Conservation (phyloP, 2,113 vertebrate species). For the Microtus montanus region DNA sequence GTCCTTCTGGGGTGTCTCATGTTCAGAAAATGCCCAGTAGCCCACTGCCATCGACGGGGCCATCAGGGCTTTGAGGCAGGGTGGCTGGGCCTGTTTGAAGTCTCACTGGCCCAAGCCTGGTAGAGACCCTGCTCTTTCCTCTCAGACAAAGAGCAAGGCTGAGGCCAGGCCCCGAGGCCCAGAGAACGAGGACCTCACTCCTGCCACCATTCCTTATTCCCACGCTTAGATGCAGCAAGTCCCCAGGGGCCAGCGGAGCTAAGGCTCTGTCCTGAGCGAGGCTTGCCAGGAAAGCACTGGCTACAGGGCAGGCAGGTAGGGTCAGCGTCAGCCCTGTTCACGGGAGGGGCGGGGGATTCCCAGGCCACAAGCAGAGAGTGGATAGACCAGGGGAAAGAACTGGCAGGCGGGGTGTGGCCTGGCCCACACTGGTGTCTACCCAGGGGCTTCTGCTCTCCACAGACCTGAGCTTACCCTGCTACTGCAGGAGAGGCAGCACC, state of each 20-base stretch:
- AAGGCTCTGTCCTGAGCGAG: background rate
- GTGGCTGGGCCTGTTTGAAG: background rate
- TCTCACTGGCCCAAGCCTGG: background rate
- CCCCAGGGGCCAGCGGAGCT: background rate
- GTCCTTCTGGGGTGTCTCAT: too few relatives aligned
- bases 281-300: background rate
- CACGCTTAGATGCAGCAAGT: background rate
- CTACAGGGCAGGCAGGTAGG: background rate
- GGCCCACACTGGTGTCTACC: too few relatives aligned
- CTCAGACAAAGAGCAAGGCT: conserved; percentile 7
- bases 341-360: background rate
- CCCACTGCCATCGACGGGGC: background rate
- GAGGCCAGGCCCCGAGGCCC: background rate
- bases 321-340: background rate
- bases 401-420: background rate
- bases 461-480: background rate
- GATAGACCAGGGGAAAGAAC: background rate
- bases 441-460: background rate
- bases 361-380: background rate
- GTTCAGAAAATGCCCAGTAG: background rate
- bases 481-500: background rate
- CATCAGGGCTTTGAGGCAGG: background rate
- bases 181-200: background rate
- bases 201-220: background rate
- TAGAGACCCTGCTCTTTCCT: background rate